Evolutionary conservation across 2,797 vertebrate species (phyloP), one percentile per base, ranked within the genome.

Genomic region (Pseudomugil gertrudae): DNA sequence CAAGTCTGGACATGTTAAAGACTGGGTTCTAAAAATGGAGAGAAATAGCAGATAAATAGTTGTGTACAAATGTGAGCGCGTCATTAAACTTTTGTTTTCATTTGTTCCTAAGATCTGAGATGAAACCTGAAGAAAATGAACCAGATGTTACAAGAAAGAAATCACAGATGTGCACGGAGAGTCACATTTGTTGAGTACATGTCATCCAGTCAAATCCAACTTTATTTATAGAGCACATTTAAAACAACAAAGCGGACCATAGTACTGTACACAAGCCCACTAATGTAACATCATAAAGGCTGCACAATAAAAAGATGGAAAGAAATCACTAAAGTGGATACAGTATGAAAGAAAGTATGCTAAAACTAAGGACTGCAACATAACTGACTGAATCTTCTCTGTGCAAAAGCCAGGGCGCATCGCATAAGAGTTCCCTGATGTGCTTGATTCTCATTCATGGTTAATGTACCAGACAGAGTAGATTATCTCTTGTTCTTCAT

Each of bases 401-500:
- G 92, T 90, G 83, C 74, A 68, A 51, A 79, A 89, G 83, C 80
- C 90, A 90, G 83, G 92, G 90, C 89, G 88, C 90, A 92, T 92
- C 87, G 87, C 91, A 83, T 76, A 74, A 69, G 82, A 89, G 89
- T 82, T 89, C 85, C 79, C 80, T 74, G 72, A 91, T 78, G 83
- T 87, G 84, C 89, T 89, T 75, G 78, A 85, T 77, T 71, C 84
- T 91, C 91, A 93, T 94, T 95, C 93, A 93, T 81, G 83, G 88
- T 78, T 93, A 94, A 93, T 93, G 90, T 93, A 93, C 80, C 93
- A 93, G 90, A 93, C 89, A 92, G 87, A 91, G 86, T 79, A 88
- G 88, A 92, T 92, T 86, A 92, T 83, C 87, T 78, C 76, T 67
- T 73, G 79, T 81, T 85, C 85, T 85, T 87, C 84, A 72, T 78